Base-by-base conservation (phyloP, 2,797 vertebrate species). In the Hemitrygon akajei region DNA sequence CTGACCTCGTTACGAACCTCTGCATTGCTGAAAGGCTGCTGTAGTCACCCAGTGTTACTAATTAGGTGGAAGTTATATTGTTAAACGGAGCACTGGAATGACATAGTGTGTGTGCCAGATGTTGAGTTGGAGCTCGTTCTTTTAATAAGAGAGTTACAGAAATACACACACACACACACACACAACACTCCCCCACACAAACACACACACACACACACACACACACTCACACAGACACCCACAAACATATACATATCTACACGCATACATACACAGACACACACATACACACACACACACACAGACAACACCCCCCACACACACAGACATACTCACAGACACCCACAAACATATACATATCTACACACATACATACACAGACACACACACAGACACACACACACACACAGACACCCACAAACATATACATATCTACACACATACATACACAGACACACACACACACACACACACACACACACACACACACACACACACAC, bases 101-200 rank as follows among this genome's bases (percentile, higher is more conserved):
- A 58, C 40, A n/a, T 66, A 47, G 87, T 66, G 76, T 22, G 76
- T 22, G 37, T 81, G 89, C 76, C 89, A 94, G 94, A 82, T 81
- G 93, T 71, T 76, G 93, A 93, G 60, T 84, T 12, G 84, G 63
- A 80, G 75, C 93, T 91, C 86, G 66, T 56, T 71, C 69, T 93
- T 82, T 94, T 93, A 94, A 93, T 93, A 73, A 92, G 76, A 91
- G n/a, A 80, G 69, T 94, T 86, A 77, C 63, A 93, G 92, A 94
- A 94, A 58, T 94, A 82, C 94, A 91, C 40, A 34, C 66, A 27
- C 69, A 27, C 22, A 71, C 87, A 66, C 5, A 40, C 79, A 81
- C 7, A n/a, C 77, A 34, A n/a, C n/a, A n/a, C n/a, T n/a, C n/a
- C n/a, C n/a, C n/a, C 69, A 27, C 22, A 71, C 87, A 66, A 5